phyloP scores from a whole-genome alignment of 2,888 invertebrate species.

The Plebejus anna region DNA sequence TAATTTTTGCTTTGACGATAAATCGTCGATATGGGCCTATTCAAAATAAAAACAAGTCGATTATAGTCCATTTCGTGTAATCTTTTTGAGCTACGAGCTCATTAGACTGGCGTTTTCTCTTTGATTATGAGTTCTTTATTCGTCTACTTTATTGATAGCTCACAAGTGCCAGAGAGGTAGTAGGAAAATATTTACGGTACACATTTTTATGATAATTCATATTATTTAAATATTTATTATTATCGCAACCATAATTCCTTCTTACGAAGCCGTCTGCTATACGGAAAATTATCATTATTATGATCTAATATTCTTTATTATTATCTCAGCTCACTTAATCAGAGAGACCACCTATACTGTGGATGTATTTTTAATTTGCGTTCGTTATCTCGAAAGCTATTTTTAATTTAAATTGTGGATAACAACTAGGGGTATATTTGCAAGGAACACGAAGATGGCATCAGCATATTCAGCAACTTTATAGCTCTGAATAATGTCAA shows the following conservation, averaged over 20 bases:
- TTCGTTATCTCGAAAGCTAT: background rate
- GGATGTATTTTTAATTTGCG: background rate
- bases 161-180: conserved; percentile 56
- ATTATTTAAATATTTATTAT: conserved; percentile 16
- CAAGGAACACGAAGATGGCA: background rate
- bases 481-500: background rate
- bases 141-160: conserved; percentile 56
- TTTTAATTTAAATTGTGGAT: conserved; percentile 1
- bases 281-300: conserved; percentile 3
- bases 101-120: conserved; percentile 56
- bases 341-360: background rate
- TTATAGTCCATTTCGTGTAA: conserved; percentile 71
- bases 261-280: background rate
- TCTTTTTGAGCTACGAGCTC: conserved; percentile 65
- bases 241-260: background rate
- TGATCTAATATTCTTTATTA: conserved; percentile 20
- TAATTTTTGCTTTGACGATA: conserved; percentile 68
- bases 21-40: conserved; percentile 70
- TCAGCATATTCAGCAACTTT: background rate
- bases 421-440: background rate
- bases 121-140: conserved; percentile 60
- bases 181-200: conserved; percentile 51
- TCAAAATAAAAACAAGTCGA: conserved; percentile 72
- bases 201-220: conserved; percentile 40
- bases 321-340: background rate